Conservation (phyloP, 2,797 vertebrate species). For the Crenuchus spilurus region DNA sequence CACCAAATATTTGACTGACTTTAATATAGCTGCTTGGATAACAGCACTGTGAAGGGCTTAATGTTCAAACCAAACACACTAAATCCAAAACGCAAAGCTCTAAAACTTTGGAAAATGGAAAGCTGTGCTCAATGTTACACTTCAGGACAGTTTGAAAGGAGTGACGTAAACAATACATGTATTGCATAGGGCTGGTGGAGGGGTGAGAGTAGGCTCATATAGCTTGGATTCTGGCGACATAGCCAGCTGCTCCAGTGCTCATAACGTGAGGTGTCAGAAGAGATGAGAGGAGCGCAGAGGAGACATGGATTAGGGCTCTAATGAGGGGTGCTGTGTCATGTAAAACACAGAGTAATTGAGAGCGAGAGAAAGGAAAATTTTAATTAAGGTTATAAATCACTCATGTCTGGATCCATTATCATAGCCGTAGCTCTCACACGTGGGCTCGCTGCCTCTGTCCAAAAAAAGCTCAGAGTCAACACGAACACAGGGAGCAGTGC, state of each 20-base stretch:
- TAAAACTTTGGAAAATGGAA: neutral
- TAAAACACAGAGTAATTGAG: slow-evolving; percentile 76
- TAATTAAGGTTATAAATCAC: slow-evolving; percentile 76
- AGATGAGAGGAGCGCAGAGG: slow-evolving; percentile 49
- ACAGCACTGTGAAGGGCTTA: neutral
- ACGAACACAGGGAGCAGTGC: slow-evolving; percentile 13
- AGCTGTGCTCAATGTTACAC: neutral
- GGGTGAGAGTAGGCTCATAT: neutral
- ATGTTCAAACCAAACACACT: neutral
- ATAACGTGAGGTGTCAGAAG: slow-evolving; percentile 41
- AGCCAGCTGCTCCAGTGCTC: slow-evolving; percentile 29
- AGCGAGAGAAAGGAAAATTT: slow-evolving; percentile 77
- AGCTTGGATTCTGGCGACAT: slow-evolving; percentile 22
- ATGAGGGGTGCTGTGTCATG: slow-evolving; percentile 67
- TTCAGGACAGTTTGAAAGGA: neutral
- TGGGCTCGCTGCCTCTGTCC: slow-evolving; percentile 26
- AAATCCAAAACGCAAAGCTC: neutral
- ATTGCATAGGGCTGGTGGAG: slow-evolving; percentile 12
- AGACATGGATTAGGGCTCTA: slow-evolving; percentile 68
- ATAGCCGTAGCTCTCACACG: slow-evolving; percentile 32
- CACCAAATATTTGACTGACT: too few species aligned
- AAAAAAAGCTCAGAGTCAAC: slow-evolving; percentile 37
- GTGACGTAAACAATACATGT: neutral
- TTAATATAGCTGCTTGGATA: neutral
- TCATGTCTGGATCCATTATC: slow-evolving; percentile 77